These are phyloP conservation scores for Drosophila quasianomalipes DNA, from an alignment of 2,888 invertebrate genomes.

Conservation along the genomic window DNA sequence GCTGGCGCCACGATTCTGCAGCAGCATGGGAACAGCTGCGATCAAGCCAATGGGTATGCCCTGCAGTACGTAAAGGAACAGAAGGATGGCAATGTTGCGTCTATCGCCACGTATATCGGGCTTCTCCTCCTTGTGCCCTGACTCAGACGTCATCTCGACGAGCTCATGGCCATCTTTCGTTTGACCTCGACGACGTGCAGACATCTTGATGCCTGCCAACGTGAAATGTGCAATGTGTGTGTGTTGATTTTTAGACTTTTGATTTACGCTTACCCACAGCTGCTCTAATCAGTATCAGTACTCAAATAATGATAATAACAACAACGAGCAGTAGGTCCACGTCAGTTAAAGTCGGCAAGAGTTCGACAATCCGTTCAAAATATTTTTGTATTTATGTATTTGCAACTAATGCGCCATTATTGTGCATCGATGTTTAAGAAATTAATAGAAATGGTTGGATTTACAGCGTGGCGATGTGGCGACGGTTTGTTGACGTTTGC, in stretches of 20 bases:
- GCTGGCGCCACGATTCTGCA: conserved; percentile 96
- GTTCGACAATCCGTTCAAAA: conserved; percentile 1
- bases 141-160: conserved; percentile 26
- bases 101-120: conserved; percentile 90
- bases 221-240: conserved; percentile 6
- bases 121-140: conserved; percentile 69
- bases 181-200: conserved; percentile 46
- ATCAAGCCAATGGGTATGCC: conserved; percentile 98
- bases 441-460: conserved; percentile 13
- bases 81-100: conserved; percentile 92
- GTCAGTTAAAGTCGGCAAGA: conserved; percentile 43
- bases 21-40: conserved; percentile 97
- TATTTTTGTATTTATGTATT: background rate
- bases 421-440: background rate
- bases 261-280: conserved; percentile 28
- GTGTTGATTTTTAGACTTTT: background rate
- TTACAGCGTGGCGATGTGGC: conserved; percentile 47
- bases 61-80: conserved; percentile 97
- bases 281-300: conserved; percentile 22
- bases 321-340: conserved; percentile 46
- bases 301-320: conserved; percentile 25
- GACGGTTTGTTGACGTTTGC: conserved; percentile 57
- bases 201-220: conserved; percentile 35
- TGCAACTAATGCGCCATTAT: too few species aligned
- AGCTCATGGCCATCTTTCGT: conserved; percentile 22